Percentiles rank a stretch among this genome's conserved stretches.
These are phyloP conservation scores for Tetranychus piercei DNA, from an alignment of 2,888 invertebrate species.

Conservation along the genomic window DNA sequence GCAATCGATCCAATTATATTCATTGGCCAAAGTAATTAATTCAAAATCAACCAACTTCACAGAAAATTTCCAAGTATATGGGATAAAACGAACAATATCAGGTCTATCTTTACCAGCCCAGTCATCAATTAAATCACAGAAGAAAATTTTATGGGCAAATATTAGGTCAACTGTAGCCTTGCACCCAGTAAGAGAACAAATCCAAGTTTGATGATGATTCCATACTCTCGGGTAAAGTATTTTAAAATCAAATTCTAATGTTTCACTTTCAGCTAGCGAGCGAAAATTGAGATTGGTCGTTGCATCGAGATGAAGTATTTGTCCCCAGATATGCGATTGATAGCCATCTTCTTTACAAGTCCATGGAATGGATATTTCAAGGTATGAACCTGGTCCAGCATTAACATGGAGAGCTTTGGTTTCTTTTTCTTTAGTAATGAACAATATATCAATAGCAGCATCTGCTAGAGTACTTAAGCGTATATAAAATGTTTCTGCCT, in stretches of 20 bases:
- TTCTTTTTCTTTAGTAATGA: conserved; percentile 68
- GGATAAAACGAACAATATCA: conserved; percentile 81
- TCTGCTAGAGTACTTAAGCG: conserved; percentile 72
- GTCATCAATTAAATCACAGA: conserved; percentile 81
- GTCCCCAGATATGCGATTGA: conserved; percentile 74
- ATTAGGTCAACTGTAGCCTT: conserved; percentile 81
- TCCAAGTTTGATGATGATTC: conserved; percentile 95
- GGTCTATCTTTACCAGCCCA: conserved; percentile 56
- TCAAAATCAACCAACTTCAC: conserved; percentile 84
- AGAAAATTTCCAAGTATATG: conserved; percentile 86
- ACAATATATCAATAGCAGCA: conserved; percentile 84
- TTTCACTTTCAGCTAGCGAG: conserved; percentile 80
- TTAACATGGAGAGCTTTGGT: conserved; percentile 93
- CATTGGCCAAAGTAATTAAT: conserved; percentile 74
- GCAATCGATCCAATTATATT: conserved; percentile 97
- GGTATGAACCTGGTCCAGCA: conserved; percentile 79
- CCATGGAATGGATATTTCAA: conserved; percentile 93
- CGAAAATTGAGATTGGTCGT: conserved; percentile 86
- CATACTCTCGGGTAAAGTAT: conserved; percentile 78
- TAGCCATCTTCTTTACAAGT: conserved; percentile 68
- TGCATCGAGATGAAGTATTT: conserved; percentile 77
- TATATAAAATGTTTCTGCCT: conserved; percentile 78
- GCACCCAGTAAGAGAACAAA: conserved; percentile 69
- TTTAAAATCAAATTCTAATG: conserved; percentile 69
- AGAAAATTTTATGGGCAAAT: conserved; percentile 86